A percentile compares a stretch with the other conserved stretches of the same genome.
Conservation (phyloP, 2,113 vertebrate species). For the Takifugu flavidus region DNA sequence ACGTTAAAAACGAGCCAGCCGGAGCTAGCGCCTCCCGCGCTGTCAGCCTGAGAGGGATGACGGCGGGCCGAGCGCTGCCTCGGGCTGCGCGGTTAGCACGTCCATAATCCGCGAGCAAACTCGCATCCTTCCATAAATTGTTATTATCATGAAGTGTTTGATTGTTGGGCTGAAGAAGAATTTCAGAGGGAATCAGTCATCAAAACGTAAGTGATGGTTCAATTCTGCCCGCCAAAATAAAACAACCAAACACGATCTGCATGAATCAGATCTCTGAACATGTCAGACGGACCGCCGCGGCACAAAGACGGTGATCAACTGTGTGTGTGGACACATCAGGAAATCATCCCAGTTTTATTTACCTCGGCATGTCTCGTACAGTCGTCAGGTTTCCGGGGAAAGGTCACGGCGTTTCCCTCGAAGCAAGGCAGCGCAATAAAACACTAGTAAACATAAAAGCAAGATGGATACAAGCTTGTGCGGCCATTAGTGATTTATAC, state of each 20-base stretch:
- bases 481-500: slow-evolving; percentile 71
- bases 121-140: background rate
- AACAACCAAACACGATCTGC: background rate
- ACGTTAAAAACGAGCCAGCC: background rate
- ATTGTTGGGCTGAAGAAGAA: too few species aligned
- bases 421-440: slow-evolving; percentile 68
- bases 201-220: background rate
- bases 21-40: too few species aligned
- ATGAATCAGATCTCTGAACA: background rate
- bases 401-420: slow-evolving; percentile 72
- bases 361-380: too few species aligned
- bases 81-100: background rate
- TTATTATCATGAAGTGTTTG: background rate
- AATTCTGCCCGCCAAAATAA: background rate
- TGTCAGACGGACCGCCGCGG: background rate
- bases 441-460: slow-evolving; percentile 68
- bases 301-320: too few species aligned
- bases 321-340: slow-evolving; percentile 3
- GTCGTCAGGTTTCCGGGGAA: slow-evolving; percentile 22
- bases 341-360: slow-evolving; percentile 28
- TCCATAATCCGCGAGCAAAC: background rate
- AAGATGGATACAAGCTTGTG: slow-evolving; percentile 62
- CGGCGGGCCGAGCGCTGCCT: background rate
- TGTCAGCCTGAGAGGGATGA: too few species aligned
- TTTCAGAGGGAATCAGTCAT: background rate